A percentile compares a stretch with the other conserved stretches of the same genome.
phyloP scores from a whole-genome alignment of 1,140 invertebrate species.

The Penaeus japonicus region DNA sequence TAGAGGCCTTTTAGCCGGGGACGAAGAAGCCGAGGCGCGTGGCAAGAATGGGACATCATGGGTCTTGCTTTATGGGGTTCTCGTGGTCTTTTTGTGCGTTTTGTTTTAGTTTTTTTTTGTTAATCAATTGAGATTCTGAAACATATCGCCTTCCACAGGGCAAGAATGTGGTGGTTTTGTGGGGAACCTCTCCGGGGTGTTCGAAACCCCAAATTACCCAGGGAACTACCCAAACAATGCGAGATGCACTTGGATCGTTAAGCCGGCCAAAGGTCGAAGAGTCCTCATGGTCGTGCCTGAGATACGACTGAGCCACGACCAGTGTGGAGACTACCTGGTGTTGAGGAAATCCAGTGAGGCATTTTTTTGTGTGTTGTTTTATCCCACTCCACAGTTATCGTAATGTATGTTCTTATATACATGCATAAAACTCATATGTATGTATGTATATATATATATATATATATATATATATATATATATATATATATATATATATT shows the following conservation, averaged over 20 bases:
- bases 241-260: slow-evolving; percentile 35
- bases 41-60: too few relatives aligned
- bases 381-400: neutral
- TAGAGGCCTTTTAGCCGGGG: too few relatives aligned
- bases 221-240: slow-evolving; percentile 36
- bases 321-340: slow-evolving; percentile 46
- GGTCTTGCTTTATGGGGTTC: too few relatives aligned
- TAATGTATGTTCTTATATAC: neutral
- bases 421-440: neutral
- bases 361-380: too few relatives aligned
- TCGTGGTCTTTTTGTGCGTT: too few relatives aligned
- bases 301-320: slow-evolving; percentile 31
- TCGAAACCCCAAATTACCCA: slow-evolving; percentile 43
- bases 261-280: slow-evolving; percentile 11
- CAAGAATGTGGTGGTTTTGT: slow-evolving; percentile 32
- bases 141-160: neutral
- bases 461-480: too few relatives aligned
- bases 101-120: neutral
- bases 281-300: slow-evolving; percentile 28
- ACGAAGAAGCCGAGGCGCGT: too few relatives aligned
- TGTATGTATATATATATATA: too few relatives aligned
- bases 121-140: neutral
- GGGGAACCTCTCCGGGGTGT: slow-evolving; percentile 18
- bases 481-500: too few relatives aligned
- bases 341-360: slow-evolving; percentile 38